Evolutionary conservation across 2,113 vertebrate species (phyloP), one percentile per base, ranked within the genome.

Genomic region (Brevimyrus niger): DNA sequence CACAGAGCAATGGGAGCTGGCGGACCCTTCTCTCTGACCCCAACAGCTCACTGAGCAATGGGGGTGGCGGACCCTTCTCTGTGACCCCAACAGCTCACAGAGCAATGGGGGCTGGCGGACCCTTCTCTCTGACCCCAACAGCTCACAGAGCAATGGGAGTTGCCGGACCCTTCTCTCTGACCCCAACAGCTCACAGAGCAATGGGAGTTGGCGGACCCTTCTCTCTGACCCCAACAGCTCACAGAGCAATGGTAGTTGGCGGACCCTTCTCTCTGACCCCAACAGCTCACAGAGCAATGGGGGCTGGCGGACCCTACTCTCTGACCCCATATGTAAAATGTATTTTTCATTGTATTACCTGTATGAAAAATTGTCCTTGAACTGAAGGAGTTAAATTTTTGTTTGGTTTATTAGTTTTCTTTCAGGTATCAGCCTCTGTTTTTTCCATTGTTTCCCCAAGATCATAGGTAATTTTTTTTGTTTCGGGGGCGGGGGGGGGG

Each of bases 401-500:
- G 31, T n/a, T 61, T 87, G 55, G 38, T 38, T 61, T 80, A 42
- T 80, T 80, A 80, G 73, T 42, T 31, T 50, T 50, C 73, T 87
- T 61, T 42, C 51, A 65, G 55, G 27, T 21, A 11, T 58, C 38
- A 27, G 53, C 46, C 10, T n/a, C 35, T 58, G 35, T 61, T 55
- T 69, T 69, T 69, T 44, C 87, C 38, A 10, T 42, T 61, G 53
- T 87, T 87, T 87, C 86, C 51, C 53, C 51, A 86, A 86, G 46
- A 85, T 48, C 19, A 38, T 76, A 76, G 31, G 38, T 76, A 76
- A 15, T 6, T 38, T 76, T 80, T 38, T 73, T 73, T 46, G n/a
- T 85, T 47, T 50, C 46, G 9, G 23, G 50, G 65, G 91, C n/a
- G 90, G 91, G 91, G n/a, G n/a, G n/a, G n/a, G 51, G 73, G 87